A percentile compares a stretch with the other conserved stretches of the same genome.
These are phyloP conservation scores for Hypolimnas misippus DNA, from an alignment of 2,888 invertebrate genomes.

Conservation along the genomic window DNA sequence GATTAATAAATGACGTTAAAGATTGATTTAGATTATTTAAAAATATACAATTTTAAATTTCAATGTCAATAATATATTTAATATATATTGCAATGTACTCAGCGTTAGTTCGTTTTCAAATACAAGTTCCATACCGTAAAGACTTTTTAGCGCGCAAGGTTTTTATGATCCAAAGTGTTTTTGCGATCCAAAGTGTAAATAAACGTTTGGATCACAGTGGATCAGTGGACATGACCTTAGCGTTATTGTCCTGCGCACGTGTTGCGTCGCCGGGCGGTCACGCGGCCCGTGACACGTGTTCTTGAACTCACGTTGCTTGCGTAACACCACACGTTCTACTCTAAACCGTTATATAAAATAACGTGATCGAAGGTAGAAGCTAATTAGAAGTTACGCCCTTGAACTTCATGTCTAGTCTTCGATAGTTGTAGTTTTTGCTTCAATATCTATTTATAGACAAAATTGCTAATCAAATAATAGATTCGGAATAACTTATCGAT, in stretches of 20 bases:
- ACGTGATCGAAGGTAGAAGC: slow-evolving; percentile 69
- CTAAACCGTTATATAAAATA: slow-evolving; percentile 76
- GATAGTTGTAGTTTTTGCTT: neutral
- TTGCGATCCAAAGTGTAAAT: slow-evolving; percentile 7
- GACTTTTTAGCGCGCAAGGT: neutral
- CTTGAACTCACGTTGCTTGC: slow-evolving; percentile 81
- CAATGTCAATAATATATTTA: neutral
- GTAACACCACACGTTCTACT: slow-evolving; percentile 73
- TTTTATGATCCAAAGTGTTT: slow-evolving; percentile 1
- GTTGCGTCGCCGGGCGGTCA: slow-evolving; percentile 59
- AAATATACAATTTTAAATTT: too few relatives aligned
- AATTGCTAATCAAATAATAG: neutral
- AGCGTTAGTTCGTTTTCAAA: neutral
- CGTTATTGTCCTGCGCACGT: slow-evolving; percentile 64
- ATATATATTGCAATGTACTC: neutral
- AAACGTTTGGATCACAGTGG: neutral
- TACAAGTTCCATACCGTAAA: too few relatives aligned
- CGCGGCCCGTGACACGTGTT: slow-evolving; percentile 74
- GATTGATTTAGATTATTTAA: too few relatives aligned
- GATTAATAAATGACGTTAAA: neutral
- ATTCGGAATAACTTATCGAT: neutral
- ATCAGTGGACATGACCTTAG: slow-evolving; percentile 52
- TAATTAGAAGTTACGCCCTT: slow-evolving; percentile 60
- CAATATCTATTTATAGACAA: neutral
- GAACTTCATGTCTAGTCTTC: slow-evolving; percentile 18